Base-by-base conservation (phyloP, 2,797 vertebrate genomes). In the Myripristis murdjan region DNA sequence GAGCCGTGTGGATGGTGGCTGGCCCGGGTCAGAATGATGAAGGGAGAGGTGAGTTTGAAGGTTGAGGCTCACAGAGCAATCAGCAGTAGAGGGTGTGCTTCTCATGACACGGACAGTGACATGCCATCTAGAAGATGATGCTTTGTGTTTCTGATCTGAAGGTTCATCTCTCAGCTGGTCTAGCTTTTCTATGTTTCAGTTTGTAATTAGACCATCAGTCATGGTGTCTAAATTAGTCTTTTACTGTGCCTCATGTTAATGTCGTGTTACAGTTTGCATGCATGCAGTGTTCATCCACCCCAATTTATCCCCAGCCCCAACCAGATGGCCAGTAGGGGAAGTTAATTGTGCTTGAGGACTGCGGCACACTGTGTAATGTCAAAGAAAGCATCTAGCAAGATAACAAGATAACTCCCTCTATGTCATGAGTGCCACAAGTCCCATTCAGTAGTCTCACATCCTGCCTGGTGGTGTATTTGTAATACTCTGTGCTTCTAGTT, bases 1-100 rank as follows among this genome's bases (percentile, higher is more conserved):
- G 97, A 97, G 83, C 96, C 96, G 14, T 97, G 96, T 57, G 97
- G 97, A 84, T 98, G 97, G 97, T 98, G 97, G 97, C 85, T 97
- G 84, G 97, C 97, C 15, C 92, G 96, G 20, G 97, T 98, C 84
- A 92, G 96, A 75, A 98, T 98, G 97, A 97, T 97, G 95, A 98
- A 97, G 87, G 96, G 97, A 80, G 97, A 97, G 90, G 97, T 97
- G 72, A 85, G 86, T 63, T 6, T 20, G 11, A 7, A 63, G 22
- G 6, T 39, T 14, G 26, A 12, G 16, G 26, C 22, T 22, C 6
- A 47, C 12, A 33, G 2, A 9, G 18, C 41, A 14, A 46, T 18
- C 10, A 60, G 46, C 39, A 39, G 28, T 3, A 5, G 28, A 39
- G 39, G 12, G 12, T 41, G 2, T 41, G 3, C 12, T 12, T 14